Percentiles rank a stretch among this genome's conserved stretches.
phyloP scores from a whole-genome alignment of 1,140 invertebrate genomes.

The Megalonaias nervosa region DNA sequence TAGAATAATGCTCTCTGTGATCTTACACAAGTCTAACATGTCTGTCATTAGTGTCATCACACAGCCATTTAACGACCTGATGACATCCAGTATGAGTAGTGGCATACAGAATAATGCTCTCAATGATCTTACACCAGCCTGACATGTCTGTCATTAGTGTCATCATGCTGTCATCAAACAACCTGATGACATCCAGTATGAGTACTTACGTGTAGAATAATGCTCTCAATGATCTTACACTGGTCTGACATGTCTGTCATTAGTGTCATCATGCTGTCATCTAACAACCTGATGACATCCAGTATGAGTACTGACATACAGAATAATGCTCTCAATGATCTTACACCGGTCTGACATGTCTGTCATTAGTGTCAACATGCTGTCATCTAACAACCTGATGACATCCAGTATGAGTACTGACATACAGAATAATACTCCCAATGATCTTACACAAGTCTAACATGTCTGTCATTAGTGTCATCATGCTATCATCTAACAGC shows the following conservation, averaged over 20 bases:
- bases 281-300: constrained; percentile 55
- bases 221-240: constrained; percentile 94
- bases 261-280: constrained; percentile 91
- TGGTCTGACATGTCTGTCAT: constrained; percentile 98
- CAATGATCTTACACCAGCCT: constrained; percentile 95
- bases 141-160: constrained; percentile 98
- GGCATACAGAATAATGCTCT: constrained; percentile 91
- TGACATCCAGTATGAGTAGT: constrained; percentile 63
- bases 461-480: constrained; percentile 97
- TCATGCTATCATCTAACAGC: constrained; percentile 82
- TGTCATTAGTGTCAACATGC: constrained; percentile 94
- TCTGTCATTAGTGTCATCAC: constrained; percentile 96
- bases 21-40: constrained; percentile 97
- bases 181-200: too few species aligned
- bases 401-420: constrained; percentile 73
- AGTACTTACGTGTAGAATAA: constrained; percentile 87
- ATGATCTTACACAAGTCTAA: constrained; percentile 96
- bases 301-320: constrained; percentile 80
- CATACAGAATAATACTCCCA: constrained; percentile 91
- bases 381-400: constrained; percentile 75
- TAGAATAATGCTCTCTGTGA: constrained; percentile 92
- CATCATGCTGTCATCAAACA: constrained; percentile 84
- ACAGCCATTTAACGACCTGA: constrained; percentile 78
- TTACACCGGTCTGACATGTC: constrained; percentile 98
- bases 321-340: constrained; percentile 93